Evolutionary conservation across 2,888 invertebrate species (phyloP).

Genomic region (Tipula lateralis): DNA sequence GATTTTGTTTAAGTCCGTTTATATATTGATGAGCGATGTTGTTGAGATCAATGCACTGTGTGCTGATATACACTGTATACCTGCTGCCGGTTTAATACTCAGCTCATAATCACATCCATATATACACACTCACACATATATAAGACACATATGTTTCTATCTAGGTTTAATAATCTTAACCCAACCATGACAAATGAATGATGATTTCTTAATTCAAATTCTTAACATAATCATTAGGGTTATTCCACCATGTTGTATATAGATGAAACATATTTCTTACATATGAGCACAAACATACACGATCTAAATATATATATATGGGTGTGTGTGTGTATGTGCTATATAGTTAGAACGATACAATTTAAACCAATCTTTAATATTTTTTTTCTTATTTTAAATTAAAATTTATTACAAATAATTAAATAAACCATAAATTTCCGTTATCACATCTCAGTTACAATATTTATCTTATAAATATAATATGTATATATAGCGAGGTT

Average conservation of each 20-base stretch:
- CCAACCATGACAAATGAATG: slow-evolving; percentile 19
- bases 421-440: slow-evolving; percentile 2
- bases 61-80: not conserved
- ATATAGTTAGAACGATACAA: not conserved
- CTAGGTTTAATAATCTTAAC: not conserved
- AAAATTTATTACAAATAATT: slow-evolving; percentile 24
- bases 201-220: slow-evolving; percentile 11
- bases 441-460: not conserved
- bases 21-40: too few relatives aligned
- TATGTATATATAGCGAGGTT: not conserved
- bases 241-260: not conserved
- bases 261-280: not conserved
- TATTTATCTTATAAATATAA: not conserved
- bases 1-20: not conserved
- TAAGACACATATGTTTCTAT: not conserved
- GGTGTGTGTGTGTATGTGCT: not conserved
- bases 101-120: not conserved
- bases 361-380: not conserved
- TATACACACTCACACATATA: not conserved
- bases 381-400: not conserved
- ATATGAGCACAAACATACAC: not conserved
- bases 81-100: too few relatives aligned
- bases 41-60: not conserved
- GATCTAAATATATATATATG: not conserved
- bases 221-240: slow-evolving; percentile 19